These are phyloP conservation scores for Drosophila mulleri DNA, from an alignment of 2,888 invertebrate genomes.

Conservation along the genomic window DNA sequence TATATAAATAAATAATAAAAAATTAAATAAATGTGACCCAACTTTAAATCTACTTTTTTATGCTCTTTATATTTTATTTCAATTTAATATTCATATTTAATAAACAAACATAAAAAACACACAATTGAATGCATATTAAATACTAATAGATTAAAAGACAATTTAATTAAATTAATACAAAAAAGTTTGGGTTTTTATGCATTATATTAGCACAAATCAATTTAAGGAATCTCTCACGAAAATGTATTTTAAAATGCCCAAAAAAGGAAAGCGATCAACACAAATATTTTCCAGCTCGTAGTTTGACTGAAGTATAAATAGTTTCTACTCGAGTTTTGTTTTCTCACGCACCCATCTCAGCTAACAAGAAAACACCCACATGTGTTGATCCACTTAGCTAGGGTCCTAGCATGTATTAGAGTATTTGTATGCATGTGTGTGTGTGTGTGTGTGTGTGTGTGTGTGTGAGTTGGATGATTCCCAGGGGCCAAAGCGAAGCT, in stretches of 20 bases:
- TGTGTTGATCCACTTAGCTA: conserved; percentile 63
- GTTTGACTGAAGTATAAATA: not conserved
- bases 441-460: conserved; percentile 6
- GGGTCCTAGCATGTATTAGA: conserved; percentile 25
- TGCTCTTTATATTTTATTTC: too few species aligned
- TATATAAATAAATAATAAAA: too few species aligned
- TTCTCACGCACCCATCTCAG: conserved; percentile 23
- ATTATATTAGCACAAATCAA: too few species aligned
- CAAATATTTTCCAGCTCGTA: not conserved
- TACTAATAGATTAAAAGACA: too few species aligned
- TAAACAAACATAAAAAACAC: not conserved
- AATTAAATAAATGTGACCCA: too few species aligned
- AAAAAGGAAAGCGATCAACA: not conserved
- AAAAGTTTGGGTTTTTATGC: too few species aligned
- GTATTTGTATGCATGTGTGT: conserved; percentile 24
- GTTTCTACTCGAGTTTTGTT: conserved; percentile 3
- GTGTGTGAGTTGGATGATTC: conserved; percentile 34
- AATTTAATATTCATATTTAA: too few species aligned
- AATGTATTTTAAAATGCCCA: too few species aligned
- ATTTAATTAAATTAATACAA: too few species aligned
- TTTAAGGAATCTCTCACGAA: not conserved
- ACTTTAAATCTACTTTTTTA: not conserved
- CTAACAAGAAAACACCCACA: conserved; percentile 58
- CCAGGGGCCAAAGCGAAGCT: conserved; percentile 45
- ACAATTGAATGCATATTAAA: not conserved